Evolutionary conservation across 2,888 invertebrate species (phyloP), one percentile per base, ranked within the genome.

Genomic region (Xanthia icteritia): DNA sequence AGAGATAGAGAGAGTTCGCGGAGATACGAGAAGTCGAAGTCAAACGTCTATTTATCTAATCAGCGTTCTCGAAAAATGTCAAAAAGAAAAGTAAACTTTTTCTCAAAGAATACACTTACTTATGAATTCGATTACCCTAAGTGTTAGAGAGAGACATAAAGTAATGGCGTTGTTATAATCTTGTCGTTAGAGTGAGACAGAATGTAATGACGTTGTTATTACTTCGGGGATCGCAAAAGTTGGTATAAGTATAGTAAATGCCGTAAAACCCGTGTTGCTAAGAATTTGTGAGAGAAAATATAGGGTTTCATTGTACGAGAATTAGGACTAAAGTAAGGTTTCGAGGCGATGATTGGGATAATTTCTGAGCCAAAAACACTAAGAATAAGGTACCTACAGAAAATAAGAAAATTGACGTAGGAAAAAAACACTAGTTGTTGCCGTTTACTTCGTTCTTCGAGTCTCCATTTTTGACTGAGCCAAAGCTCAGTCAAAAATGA

Each of bases 71-170:
- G 1, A 48, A 17, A 54, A 20, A 8, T 20, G 8, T 42, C 31
- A 54, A 54, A 70, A 36, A 5, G 31, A 13, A 56, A 58, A 48
- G 45, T 27, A 56, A 27, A 64, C 58, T n/a, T n/a, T 56, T 51
- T 20, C 11, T 1, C 31, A 51, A 51, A 69, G 2, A 5, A 3
- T 23, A n/a, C 51, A 17, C n/a, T 27, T 15, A 58, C 48, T 58
- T 51, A 54, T 42, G 20, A 20, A 11, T 67, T 70, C 69, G 31
- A 73, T 73, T 76, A 81, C 11, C 8, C 36, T 17, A 48, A 74
- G 67, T 83, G 72, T 69, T 63, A 60, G 72, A 82, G 6, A 2
- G 63, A 27, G 61, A 82, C 51, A 56, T 0, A n/a, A 74, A 13
- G 15, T 71, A 65, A 74, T n/a, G 68, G 42, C 36, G 27, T 56